Conservation (phyloP, 1,140 invertebrate genomes). For the Colletes gigas region DNA sequence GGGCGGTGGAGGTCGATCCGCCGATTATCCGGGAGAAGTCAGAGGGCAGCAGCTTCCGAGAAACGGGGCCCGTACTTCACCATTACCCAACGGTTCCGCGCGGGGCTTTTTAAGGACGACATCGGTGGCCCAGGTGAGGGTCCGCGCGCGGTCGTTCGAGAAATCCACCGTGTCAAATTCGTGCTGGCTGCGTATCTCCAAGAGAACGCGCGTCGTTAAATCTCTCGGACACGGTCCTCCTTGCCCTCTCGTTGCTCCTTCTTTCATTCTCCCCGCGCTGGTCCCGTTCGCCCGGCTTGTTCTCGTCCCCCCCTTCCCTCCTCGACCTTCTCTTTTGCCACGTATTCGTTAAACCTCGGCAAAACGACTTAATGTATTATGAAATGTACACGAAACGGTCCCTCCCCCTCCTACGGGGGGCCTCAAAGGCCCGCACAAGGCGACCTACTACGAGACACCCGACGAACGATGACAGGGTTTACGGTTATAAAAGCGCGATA, state of each 20-base stretch:
- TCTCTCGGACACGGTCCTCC: slow-evolving; percentile 61
- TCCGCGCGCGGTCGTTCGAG: slow-evolving; percentile 43
- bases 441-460: slow-evolving; percentile 20
- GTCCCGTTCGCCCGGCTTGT: background rate
- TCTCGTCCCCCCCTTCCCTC: background rate
- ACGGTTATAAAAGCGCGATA: slow-evolving; percentile 26
- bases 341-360: slow-evolving; percentile 56
- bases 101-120: slow-evolving; percentile 37
- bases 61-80: slow-evolving; percentile 34
- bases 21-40: slow-evolving; percentile 51
- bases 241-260: slow-evolving; percentile 46
- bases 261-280: slow-evolving; percentile 17
- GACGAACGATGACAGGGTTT: slow-evolving; percentile 21
- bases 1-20: slow-evolving; percentile 19
- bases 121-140: slow-evolving; percentile 55
- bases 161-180: slow-evolving; percentile 68
- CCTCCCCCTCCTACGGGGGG: slow-evolving; percentile 2
- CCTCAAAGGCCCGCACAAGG: slow-evolving; percentile 53
- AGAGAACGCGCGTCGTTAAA: slow-evolving; percentile 57
- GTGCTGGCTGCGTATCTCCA: slow-evolving; percentile 54
- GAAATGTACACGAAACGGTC: slow-evolving; percentile 62
- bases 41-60: slow-evolving; percentile 62
- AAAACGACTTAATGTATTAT: slow-evolving; percentile 67
- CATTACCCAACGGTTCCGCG: slow-evolving; percentile 33
- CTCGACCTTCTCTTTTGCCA: slow-evolving; percentile 38